phyloP scores from a whole-genome alignment of 2,113 vertebrate species.

The Capreolus pygargus region DNA sequence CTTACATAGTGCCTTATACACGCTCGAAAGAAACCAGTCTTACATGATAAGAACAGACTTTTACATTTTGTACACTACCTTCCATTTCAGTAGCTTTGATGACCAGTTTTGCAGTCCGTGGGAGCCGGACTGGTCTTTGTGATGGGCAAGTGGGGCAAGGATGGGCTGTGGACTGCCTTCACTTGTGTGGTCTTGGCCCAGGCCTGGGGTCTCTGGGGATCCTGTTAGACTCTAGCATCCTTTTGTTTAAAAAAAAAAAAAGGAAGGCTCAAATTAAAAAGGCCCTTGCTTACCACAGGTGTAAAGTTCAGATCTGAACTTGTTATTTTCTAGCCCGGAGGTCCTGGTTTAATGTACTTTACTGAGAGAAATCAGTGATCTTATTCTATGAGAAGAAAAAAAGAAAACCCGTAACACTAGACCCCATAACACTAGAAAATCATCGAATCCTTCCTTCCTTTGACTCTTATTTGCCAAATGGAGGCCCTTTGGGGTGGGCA shows the following conservation, averaged over 20 bases:
- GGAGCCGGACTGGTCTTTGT: neutral
- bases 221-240: neutral
- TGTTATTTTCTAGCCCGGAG: neutral
- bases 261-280: neutral
- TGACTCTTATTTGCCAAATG: neutral
- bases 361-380: neutral
- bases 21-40: slow-evolving; percentile 44
- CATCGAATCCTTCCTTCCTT: neutral
- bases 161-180: neutral
- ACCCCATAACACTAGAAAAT: neutral
- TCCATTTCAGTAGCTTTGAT: slow-evolving; percentile 3
- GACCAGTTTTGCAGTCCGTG: neutral
- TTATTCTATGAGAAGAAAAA: slow-evolving; percentile 9
- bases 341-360: neutral
- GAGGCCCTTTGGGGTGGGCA: neutral
- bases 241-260: neutral
- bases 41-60: slow-evolving; percentile 3
- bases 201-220: neutral
- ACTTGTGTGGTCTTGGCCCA: neutral
- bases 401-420: neutral
- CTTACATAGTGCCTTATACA: slow-evolving; percentile 72
- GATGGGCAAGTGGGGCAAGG: neutral
- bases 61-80: slow-evolving; percentile 14
- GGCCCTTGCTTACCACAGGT: neutral
- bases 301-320: neutral